These are phyloP conservation scores for Lonchura striata DNA, from an alignment of 2,113 vertebrate species.

Conservation along the genomic window DNA sequence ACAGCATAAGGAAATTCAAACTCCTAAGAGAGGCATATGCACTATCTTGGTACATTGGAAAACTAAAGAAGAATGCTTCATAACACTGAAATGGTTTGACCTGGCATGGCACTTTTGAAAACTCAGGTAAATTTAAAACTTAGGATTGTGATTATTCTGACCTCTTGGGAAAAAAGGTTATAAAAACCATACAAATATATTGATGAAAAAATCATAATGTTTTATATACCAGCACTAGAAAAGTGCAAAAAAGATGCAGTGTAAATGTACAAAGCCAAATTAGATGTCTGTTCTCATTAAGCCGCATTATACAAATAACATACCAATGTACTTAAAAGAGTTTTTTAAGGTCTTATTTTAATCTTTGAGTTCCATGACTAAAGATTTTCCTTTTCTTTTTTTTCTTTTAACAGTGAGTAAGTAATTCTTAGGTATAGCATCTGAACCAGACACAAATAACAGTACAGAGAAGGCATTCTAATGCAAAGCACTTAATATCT, in stretches of 20 bases:
- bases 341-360: not conserved
- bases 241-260: not conserved
- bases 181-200: not conserved
- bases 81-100: not conserved
- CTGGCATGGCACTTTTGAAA: not conserved
- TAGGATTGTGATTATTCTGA: not conserved
- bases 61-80: not conserved
- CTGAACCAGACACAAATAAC: not conserved
- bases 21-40: not conserved
- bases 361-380: not conserved
- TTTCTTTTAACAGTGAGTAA: not conserved
- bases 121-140: not conserved
- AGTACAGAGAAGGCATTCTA: not conserved
- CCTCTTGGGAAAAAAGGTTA: not conserved
- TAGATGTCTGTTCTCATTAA: not conserved
- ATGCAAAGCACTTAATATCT: not conserved
- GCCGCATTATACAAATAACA: not conserved
- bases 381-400: not conserved
- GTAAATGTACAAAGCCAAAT: not conserved
- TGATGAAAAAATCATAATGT: not conserved
- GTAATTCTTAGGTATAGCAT: not conserved
- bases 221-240: not conserved
- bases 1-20: not conserved
- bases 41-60: not conserved
- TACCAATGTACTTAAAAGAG: not conserved